Evolutionary conservation across 2,797 vertebrate genomes (phyloP).

Genomic region (Pipistrellus pygmaeus): DNA sequence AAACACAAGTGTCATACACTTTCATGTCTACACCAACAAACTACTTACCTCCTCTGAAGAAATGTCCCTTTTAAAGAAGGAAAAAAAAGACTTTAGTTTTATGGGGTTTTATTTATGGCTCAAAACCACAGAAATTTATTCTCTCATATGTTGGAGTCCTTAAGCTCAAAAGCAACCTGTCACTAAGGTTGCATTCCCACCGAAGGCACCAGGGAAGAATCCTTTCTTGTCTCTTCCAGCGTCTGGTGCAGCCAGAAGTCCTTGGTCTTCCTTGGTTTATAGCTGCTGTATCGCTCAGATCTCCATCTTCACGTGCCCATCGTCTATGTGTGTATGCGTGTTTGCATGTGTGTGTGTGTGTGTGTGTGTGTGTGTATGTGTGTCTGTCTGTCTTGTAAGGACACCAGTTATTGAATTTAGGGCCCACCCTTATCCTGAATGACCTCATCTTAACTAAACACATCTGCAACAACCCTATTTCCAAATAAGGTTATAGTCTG

Average conservation of each 20-base stretch:
- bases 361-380: not conserved
- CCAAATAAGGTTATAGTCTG: not conserved
- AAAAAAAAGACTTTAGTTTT: not conserved
- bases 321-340: not conserved
- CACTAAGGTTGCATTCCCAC: not conserved
- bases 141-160: not conserved
- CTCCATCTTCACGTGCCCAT: not conserved
- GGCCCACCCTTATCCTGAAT: not conserved
- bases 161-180: not conserved
- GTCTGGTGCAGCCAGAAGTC: not conserved
- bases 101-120: not conserved
- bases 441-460: constrained; percentile 19
- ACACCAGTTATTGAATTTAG: not conserved
- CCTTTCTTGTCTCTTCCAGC: not conserved
- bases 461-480: not conserved
- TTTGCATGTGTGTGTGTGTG: not conserved
- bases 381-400: not conserved
- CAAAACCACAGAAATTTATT: not conserved
- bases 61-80: not conserved
- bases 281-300: too few species aligned
- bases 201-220: not conserved
- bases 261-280: not conserved
- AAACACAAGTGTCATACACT: not conserved
- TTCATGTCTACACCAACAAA: not conserved
- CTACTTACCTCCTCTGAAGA: not conserved